Conservation (phyloP, 1,140 invertebrate genomes). For the Pogonomyrmex barbatus region DNA sequence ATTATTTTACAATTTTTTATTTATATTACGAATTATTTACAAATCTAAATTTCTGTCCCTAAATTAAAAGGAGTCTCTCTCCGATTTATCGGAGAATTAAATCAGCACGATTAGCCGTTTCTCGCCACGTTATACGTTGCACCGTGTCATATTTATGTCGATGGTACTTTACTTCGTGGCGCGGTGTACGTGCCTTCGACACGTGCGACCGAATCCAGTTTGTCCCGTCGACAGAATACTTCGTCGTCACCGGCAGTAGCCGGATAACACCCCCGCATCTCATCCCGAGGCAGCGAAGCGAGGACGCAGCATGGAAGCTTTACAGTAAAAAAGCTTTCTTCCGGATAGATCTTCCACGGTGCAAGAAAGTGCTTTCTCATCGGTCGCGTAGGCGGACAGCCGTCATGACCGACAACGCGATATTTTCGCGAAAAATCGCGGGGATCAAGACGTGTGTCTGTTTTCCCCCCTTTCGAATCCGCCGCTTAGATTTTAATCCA, state of each 20-base stretch:
- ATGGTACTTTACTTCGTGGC: conserved; percentile 31
- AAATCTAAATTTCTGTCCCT: not conserved
- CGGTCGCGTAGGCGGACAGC: conserved; percentile 62
- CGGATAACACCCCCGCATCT: conserved; percentile 58
- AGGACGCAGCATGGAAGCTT: conserved; percentile 33
- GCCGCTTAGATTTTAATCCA: conserved; percentile 39
- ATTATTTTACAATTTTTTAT: too few species aligned
- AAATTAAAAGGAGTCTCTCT: conserved; percentile 7
- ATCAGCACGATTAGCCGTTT: conserved; percentile 23
- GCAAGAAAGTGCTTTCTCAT: conserved; percentile 71
- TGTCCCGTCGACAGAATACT: conserved; percentile 46
- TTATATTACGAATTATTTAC: conserved; percentile 22
- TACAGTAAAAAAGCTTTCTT: conserved; percentile 72
- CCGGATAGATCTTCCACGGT: conserved; percentile 64
- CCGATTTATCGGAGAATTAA: conserved; percentile 19
- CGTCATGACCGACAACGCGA: conserved; percentile 38
- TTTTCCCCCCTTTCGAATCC: not conserved
- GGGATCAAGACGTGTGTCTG: conserved; percentile 16
- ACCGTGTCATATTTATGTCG: conserved; percentile 28
- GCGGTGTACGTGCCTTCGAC: conserved; percentile 52
- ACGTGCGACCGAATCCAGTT: conserved; percentile 50
- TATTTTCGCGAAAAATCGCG: conserved; percentile 45
- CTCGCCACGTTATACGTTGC: not conserved
- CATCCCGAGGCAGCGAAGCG: conserved; percentile 39
- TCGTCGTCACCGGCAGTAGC: conserved; percentile 30